phyloP scores from a whole-genome alignment of 2,113 vertebrate species.

The Hystrix cristata region DNA sequence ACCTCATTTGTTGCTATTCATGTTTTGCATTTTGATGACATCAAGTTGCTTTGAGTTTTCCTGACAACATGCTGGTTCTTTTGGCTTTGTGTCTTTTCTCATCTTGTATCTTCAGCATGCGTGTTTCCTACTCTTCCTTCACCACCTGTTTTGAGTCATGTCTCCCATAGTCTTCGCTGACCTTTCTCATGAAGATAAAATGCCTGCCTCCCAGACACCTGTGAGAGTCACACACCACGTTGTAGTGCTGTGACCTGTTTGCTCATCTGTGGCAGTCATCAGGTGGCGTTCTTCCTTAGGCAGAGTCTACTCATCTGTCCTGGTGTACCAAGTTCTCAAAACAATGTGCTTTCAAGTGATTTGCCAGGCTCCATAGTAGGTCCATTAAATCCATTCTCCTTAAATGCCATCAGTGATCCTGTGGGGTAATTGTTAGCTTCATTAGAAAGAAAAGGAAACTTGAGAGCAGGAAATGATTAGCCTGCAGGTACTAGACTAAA shows the following conservation, averaged over 20 bases:
- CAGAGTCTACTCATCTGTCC: neutral
- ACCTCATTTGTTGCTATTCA: neutral
- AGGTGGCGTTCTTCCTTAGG: neutral
- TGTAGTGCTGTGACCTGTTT: neutral
- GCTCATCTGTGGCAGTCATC: neutral
- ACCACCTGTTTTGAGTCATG: neutral
- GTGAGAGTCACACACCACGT: neutral
- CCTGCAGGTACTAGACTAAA: neutral
- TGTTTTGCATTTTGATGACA: neutral
- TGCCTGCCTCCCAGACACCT: neutral
- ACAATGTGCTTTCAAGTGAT: neutral
- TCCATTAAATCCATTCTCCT: neutral
- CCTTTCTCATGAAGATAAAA: neutral
- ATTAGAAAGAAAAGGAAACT: constrained; percentile 13
- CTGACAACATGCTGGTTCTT: neutral
- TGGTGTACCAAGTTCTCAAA: neutral
- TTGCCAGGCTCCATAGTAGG: neutral
- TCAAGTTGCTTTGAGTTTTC: neutral
- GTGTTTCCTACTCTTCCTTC: neutral
- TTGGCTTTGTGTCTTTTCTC: neutral
- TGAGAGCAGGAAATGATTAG: neutral
- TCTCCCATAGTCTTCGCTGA: neutral
- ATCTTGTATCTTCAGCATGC: neutral
- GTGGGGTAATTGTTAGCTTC: neutral
- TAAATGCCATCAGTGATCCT: neutral